Base-by-base conservation (phyloP, 2,113 vertebrate genomes). In the Chionodraco myersi region DNA sequence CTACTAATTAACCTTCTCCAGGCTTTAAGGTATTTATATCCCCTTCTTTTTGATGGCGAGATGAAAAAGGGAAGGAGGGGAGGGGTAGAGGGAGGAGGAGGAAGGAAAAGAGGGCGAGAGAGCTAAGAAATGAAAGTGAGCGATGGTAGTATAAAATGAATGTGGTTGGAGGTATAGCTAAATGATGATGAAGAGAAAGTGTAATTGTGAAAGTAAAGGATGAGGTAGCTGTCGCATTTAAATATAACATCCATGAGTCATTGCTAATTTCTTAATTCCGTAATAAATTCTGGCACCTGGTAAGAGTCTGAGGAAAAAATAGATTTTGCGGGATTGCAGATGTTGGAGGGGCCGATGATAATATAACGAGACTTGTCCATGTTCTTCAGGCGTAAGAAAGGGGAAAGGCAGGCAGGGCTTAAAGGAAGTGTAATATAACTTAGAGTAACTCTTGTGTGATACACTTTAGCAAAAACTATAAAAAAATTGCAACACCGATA, bases 1-100 rank as follows among this genome's bases (percentile, higher is more conserved):
- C 88, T 89, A 77, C 94, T 94, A 94, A 95, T 95, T 95, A 95
- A 93, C 94, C 94, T 94, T 94, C 89, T 93, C 77, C 88, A 86
- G 87, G 92, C 92, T 87, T 86, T 75, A 84, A 89, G 84, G 89
- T 95, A 94, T 95, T 95, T 94, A 93, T 95, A 94, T 92, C 90
- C 63, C 51, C 72, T 62, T 30, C 82, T 89, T 91, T 90, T 90
- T 88, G 87, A 91, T 74, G 54, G 72, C 88, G 82, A 14, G 52
- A 85, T 75, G 41, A 54, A 65, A 30, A 73, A 13, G 36, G 36
- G 36, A 41, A 41, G 36, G 34, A 66, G 69, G 60, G 41, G 59
- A 69, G 64, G 44, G 48, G 59, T 66, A 10, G 48, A 56, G 51
- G 23, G 45, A 21, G 41, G 51, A 71, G 70, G 48, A 56, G 51